Evolutionary conservation across 2,797 vertebrate species (phyloP).

Genomic region (Rhinichthys osculus): DNA sequence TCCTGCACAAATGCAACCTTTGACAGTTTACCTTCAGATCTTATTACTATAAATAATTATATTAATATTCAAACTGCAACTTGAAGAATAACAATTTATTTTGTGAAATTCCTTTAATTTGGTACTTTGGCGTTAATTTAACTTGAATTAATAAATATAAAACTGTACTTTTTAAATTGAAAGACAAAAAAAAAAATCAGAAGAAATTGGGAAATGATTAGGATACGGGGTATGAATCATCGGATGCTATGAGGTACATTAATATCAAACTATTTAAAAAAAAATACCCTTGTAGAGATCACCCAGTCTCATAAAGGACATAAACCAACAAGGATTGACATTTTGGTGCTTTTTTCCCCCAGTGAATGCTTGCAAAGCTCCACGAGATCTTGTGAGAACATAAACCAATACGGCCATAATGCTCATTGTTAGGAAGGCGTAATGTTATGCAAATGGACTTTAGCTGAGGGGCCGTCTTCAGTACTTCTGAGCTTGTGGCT

Average conservation of each 20-base stretch:
- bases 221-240: background rate
- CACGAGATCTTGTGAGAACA: slow-evolving; percentile 78
- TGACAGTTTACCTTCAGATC: background rate
- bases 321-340: slow-evolving; percentile 67
- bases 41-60: background rate
- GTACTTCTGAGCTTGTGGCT: slow-evolving; percentile 82
- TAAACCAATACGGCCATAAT: slow-evolving; percentile 86
- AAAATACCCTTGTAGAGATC: slow-evolving; percentile 52
- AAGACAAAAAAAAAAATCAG: background rate
- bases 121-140: background rate
- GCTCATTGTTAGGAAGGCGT: slow-evolving; percentile 81
- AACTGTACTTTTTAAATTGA: background rate
- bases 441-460: slow-evolving; percentile 77
- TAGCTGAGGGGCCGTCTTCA: slow-evolving; percentile 74
- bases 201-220: background rate
- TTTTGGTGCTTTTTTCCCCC: slow-evolving; percentile 58
- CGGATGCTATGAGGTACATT: background rate
- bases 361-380: slow-evolving; percentile 68
- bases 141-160: background rate
- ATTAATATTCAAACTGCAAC: background rate
- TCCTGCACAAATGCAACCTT: background rate
- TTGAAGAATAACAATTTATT: background rate
- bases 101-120: background rate
- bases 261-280: slow-evolving; percentile 12
- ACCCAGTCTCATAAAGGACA: slow-evolving; percentile 56